phyloP scores from a whole-genome alignment of 2,113 vertebrate genomes.

The Percina caprodes region DNA sequence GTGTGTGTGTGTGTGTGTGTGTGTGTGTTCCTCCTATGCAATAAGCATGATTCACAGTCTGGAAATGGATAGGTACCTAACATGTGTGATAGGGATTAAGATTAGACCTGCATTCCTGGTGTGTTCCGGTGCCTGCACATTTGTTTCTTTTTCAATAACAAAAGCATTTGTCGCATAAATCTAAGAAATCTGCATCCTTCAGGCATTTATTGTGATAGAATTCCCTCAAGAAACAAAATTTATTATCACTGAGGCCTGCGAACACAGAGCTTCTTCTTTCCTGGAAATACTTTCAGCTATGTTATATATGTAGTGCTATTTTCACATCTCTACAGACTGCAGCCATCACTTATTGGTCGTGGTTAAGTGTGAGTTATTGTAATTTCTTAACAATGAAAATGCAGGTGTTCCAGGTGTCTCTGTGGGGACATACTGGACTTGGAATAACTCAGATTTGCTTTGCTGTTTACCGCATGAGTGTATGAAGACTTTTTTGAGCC shows the following conservation, averaged over 20 bases:
- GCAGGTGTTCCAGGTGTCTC: slow-evolving; percentile 1
- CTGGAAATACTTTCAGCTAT: slow-evolving; percentile 15
- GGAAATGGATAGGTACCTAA: slow-evolving; percentile 45
- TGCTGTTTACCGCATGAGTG: not conserved
- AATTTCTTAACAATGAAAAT: not conserved
- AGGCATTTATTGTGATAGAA: slow-evolving; percentile 16
- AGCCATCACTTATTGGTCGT: slow-evolving; percentile 4
- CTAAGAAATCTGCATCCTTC: slow-evolving; percentile 10
- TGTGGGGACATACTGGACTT: not conserved
- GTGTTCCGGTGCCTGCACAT: slow-evolving; percentile 34
- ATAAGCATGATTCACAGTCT: slow-evolving; percentile 16
- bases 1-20: not conserved
- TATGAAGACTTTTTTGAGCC: not conserved
- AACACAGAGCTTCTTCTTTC: slow-evolving; percentile 25
- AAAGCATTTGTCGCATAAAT: slow-evolving; percentile 35
- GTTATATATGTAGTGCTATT: not conserved
- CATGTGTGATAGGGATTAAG: slow-evolving; percentile 49
- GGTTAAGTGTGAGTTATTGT: not conserved
- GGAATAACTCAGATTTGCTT: not conserved
- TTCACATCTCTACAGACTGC: not conserved
- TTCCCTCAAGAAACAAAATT: slow-evolving; percentile 33
- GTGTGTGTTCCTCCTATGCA: slow-evolving; percentile 16
- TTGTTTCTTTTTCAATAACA: slow-evolving; percentile 49
- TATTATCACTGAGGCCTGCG: slow-evolving; percentile 15
- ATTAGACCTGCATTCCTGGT: slow-evolving; percentile 61